Evolutionary conservation across 2,797 vertebrate species (phyloP), one percentile per base, ranked within the genome.

Genomic region (Sebastiscus albofasciatus): DNA sequence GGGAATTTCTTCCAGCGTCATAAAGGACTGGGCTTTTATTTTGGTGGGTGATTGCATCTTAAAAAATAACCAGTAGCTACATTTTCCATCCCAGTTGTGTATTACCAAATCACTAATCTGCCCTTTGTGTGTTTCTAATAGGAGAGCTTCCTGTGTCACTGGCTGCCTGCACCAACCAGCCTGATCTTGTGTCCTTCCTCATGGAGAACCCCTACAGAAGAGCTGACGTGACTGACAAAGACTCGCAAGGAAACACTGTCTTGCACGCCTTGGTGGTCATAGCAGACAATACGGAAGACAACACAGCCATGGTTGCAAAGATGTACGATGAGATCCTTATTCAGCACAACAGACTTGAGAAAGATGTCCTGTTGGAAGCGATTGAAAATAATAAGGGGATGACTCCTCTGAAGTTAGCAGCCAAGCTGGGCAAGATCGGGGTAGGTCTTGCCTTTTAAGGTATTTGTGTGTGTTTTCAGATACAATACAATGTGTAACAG

Each of bases 161-260:
- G 90, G 98, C 97, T 0, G 97, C 97, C 4, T 99, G 97, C 81
- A 99, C 97, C 77, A 99, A 99, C 93, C 98, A 99, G 93, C 95
- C 95, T 67, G 92, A 96, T 18, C 93, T 98, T 0, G 97, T 97
- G 83, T 95, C 96, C 74, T 98, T 97, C 81, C 96, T 98, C 70
- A 92, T 98, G 83, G 96, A 97, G 39, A 98, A 97, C 83, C 93
- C 94, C 16, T 86, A 96, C 91, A 95, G 95, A 61, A 81, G 90
- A 3, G 97, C 97, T 0, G 82, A 96, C 71, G 87, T 96, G 9
- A 67, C 92, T 0, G 92, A 95, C 20, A 89, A 66, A 71, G 98
- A 98, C 89, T 97, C 97, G 0, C 95, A 94, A 56, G 97, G 98
- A 77, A 99, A 99, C 92, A 98, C 93, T 0, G 97, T 97, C 56